Evolutionary conservation across 2,113 vertebrate species (phyloP).

Genomic region (Fulmarus glacialis): DNA sequence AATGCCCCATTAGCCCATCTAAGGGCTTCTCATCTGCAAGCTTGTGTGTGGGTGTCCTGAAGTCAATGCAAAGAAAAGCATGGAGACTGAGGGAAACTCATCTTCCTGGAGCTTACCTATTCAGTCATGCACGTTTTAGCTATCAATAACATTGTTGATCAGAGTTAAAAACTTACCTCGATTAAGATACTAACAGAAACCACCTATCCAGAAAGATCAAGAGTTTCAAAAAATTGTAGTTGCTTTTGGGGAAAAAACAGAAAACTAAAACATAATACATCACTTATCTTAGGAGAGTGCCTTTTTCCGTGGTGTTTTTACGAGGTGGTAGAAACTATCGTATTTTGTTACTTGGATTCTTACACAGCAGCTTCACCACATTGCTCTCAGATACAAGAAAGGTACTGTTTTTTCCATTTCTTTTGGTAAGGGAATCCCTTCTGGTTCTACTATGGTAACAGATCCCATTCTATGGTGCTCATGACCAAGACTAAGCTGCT

Average conservation of each 20-base stretch:
- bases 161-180: not conserved
- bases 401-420: not conserved
- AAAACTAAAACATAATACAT: not conserved
- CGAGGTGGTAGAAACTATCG: not conserved
- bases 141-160: not conserved
- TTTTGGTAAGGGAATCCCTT: not conserved
- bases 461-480: not conserved
- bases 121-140: not conserved
- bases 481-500: not conserved
- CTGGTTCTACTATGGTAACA: not conserved
- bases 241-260: not conserved
- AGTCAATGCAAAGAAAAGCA: conserved; percentile 32
- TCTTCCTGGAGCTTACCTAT: not conserved
- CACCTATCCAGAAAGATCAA: not conserved
- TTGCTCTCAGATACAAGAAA: not conserved
- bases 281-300: not conserved
- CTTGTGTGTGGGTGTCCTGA: not conserved
- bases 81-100: not conserved
- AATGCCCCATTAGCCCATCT: conserved; percentile 73
- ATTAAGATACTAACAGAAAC: not conserved
- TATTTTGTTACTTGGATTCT: not conserved
- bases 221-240: not conserved
- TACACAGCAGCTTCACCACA: not conserved
- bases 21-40: conserved; percentile 68
- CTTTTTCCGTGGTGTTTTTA: not conserved